Conservation (phyloP, 2,888 invertebrate species). For the Furcula furcula region DNA sequence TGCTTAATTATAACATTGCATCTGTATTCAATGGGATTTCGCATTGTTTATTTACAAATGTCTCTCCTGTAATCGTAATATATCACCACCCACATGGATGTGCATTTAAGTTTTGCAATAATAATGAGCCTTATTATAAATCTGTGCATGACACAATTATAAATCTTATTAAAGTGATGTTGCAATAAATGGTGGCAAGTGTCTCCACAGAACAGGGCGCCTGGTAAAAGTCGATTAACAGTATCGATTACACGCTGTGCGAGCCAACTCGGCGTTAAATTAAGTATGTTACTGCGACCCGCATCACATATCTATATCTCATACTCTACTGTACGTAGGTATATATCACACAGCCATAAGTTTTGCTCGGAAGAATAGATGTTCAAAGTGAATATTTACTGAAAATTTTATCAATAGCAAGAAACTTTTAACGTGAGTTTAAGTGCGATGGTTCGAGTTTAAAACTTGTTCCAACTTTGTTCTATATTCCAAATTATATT, state of each 20-base stretch:
- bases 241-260: constrained; percentile 38
- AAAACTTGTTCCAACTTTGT: too few species aligned
- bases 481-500: too few species aligned
- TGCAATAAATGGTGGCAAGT: constrained; percentile 7
- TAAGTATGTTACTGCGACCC: constrained; percentile 12
- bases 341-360: too few species aligned
- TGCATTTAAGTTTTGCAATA: constrained; percentile 14
- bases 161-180: constrained; percentile 13
- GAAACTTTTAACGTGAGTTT: too few species aligned
- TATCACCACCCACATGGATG: not conserved
- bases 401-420: too few species aligned
- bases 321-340: too few species aligned
- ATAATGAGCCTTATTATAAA: constrained; percentile 17
- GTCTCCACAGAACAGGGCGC: constrained; percentile 11
- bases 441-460: too few species aligned
- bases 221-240: constrained; percentile 38
- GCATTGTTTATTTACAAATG: not conserved
- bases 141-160: constrained; percentile 27
- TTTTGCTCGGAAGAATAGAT: too few species aligned
- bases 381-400: too few species aligned
- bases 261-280: constrained; percentile 30
- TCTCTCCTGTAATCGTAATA: not conserved
- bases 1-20: not conserved
- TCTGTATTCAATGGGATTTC: not conserved
- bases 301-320: constrained; percentile 21